Conservation (phyloP, 2,888 invertebrate genomes). For the Alcis repandata region DNA sequence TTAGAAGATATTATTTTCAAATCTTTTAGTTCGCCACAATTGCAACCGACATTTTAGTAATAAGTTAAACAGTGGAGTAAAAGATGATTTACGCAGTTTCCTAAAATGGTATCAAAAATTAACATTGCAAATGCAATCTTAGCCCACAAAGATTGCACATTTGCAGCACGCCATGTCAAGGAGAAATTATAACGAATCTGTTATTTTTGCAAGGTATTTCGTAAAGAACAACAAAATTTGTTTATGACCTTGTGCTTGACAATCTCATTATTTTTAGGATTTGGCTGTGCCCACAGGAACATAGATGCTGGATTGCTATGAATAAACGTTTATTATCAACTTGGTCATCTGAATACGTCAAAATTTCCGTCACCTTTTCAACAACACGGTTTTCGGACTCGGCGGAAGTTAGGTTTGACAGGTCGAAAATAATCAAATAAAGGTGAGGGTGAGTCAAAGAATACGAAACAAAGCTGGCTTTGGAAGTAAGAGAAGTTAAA, state of each 20-base stretch:
- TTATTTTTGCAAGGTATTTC: constrained; percentile 50
- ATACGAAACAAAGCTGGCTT: no score
- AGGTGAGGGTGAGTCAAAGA: no score
- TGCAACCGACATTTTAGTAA: background rate
- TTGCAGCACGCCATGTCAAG: constrained; percentile 50
- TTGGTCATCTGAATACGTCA: no score
- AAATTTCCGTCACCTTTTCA: no score
- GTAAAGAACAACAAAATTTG: constrained; percentile 28
- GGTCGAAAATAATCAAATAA: no score
- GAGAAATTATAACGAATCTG: constrained; percentile 45
- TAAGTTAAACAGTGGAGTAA: background rate
- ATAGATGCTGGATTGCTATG: background rate
- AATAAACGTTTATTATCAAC: no score
- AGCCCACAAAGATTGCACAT: constrained; percentile 42
- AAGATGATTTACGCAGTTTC: constrained; percentile 25
- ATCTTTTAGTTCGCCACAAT: background rate
- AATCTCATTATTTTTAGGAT: background rate
- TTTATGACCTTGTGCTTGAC: background rate
- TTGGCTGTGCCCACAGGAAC: background rate
- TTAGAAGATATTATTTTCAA: background rate
- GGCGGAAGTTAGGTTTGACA: no score
- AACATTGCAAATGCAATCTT: constrained; percentile 47
- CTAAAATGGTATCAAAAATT: constrained; percentile 53
- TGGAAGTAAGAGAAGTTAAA: no score
- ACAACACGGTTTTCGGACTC: no score